Evolutionary conservation across 2,113 vertebrate species (phyloP).

Genomic region (Benitochromis conjunctus): DNA sequence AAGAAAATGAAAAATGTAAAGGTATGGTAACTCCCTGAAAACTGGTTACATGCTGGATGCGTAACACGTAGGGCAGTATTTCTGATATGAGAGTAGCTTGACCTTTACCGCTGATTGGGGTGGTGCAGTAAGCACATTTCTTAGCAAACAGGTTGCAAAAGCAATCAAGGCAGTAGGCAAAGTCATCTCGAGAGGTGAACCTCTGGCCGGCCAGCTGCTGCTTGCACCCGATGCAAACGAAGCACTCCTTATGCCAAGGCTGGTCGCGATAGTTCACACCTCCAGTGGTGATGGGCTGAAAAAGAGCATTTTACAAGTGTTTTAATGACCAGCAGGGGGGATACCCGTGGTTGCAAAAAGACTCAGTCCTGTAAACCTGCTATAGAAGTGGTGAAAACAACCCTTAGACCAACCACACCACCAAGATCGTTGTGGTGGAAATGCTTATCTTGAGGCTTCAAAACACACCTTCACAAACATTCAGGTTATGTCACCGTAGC

Average conservation of each 20-base stretch:
- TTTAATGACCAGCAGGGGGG: neutral
- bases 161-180: conserved; percentile 91
- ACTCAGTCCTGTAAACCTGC: neutral
- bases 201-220: conserved; percentile 89
- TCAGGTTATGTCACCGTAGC: too few species aligned
- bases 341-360: neutral
- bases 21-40: neutral
- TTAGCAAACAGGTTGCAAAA: conserved; percentile 95
- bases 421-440: neutral
- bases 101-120: conserved; percentile 86
- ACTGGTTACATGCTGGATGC: neutral
- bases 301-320: neutral
- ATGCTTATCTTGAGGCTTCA: neutral
- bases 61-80: neutral
- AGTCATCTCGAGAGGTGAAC: conserved; percentile 92
- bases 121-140: conserved; percentile 90
- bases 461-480: neutral
- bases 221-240: conserved; percentile 90
- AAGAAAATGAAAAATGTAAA: neutral
- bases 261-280: conserved; percentile 93
- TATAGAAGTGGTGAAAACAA: too few species aligned
- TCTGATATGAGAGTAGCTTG: neutral
- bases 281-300: conserved; percentile 88
- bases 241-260: conserved; percentile 96
- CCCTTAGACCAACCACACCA: too few species aligned